Percentiles rank a stretch among this genome's conserved stretches.
These are phyloP conservation scores for Notospermus geniculatus DNA, from an alignment of 1,140 invertebrate species.

Conservation along the genomic window DNA sequence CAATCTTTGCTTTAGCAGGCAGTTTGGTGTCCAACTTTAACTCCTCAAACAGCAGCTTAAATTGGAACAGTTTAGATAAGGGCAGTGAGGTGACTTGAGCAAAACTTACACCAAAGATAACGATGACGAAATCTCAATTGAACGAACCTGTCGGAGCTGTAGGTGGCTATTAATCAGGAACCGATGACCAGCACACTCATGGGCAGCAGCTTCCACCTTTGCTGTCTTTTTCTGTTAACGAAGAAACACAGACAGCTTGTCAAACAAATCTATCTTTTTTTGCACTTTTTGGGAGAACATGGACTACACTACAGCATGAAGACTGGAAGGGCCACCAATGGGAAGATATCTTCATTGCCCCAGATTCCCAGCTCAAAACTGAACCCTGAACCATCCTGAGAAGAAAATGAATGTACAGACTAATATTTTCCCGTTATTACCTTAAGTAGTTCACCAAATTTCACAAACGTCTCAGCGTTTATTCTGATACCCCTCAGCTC, in stretches of 20 bases:
- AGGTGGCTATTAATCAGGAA: slow-evolving; percentile 60
- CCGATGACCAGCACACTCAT: slow-evolving; percentile 54
- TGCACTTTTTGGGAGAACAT: neutral
- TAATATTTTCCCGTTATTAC: too few relatives aligned
- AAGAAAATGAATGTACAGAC: too few relatives aligned
- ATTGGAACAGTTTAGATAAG: neutral
- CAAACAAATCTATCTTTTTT: neutral
- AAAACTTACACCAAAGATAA: neutral
- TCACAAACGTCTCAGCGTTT: slow-evolving; percentile 52
- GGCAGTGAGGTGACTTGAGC: neutral
- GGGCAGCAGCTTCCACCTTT: slow-evolving; percentile 54
- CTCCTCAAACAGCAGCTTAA: slow-evolving; percentile 59
- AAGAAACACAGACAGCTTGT: neutral
- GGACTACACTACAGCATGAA: neutral
- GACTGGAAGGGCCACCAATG: neutral
- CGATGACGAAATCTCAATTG: neutral
- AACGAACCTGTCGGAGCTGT: slow-evolving; percentile 58
- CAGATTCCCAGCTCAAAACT: neutral
- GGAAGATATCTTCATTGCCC: neutral
- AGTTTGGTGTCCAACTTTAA: slow-evolving; percentile 58
- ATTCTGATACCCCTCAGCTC: slow-evolving; percentile 56
- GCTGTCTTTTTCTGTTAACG: slow-evolving; percentile 46
- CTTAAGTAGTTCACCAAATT: slow-evolving; percentile 54
- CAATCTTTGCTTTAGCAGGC: slow-evolving; percentile 48
- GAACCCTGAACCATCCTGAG: neutral